These are phyloP conservation scores for Ophiothrix spiculata DNA, from an alignment of 35 echinoderm and acorn worm species.

Conservation along the genomic window DNA sequence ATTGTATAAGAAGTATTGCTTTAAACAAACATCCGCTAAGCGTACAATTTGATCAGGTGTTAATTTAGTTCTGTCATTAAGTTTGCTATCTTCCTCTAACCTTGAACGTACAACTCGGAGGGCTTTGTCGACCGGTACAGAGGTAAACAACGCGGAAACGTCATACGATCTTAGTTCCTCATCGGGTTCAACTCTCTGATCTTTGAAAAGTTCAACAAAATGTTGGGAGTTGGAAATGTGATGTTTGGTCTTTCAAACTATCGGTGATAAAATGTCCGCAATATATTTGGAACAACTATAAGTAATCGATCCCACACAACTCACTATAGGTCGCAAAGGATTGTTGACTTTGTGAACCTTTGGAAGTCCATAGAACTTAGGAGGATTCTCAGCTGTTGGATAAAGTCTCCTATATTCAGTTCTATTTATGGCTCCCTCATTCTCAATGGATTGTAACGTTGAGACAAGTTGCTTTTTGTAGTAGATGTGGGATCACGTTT, in stretches of 20 bases:
- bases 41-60: not conserved
- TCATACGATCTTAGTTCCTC: no score
- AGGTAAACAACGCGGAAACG: no score
- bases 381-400: conserved; percentile 3
- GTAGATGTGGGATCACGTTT: no score
- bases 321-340: not conserved
- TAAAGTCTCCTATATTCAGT: not conserved
- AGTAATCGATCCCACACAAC: not conserved
- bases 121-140: no score
- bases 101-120: not conserved
- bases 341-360: not conserved
- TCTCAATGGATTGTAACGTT: no score
- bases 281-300: not conserved
- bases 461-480: no score
- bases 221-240: not conserved
- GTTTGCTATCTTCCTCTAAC: not conserved
- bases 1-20: not conserved
- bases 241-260: not conserved
- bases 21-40: not conserved
- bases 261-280: not conserved
- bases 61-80: not conserved
- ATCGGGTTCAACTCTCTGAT: not conserved
- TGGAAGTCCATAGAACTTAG: not conserved
- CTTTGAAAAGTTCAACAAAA: not conserved
- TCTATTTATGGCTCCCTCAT: no score